phyloP scores from a whole-genome alignment of 2,797 vertebrate species.

The Amniataba percoides region DNA sequence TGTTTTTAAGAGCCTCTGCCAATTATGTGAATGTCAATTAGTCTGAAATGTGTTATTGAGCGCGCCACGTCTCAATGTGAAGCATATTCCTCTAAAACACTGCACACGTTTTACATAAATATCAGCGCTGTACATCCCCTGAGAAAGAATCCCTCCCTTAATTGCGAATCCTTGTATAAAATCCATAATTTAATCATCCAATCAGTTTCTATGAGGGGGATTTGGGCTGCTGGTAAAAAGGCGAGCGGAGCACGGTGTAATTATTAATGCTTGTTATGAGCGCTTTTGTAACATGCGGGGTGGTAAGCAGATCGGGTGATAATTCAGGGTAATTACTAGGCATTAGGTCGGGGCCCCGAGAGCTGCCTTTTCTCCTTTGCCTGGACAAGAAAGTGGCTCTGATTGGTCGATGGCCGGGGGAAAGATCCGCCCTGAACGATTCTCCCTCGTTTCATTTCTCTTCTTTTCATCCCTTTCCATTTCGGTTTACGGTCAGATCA shows the following conservation, averaged over 20 bases:
- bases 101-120: slow-evolving; percentile 34
- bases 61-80: slow-evolving; percentile 8
- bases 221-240: slow-evolving; percentile 63
- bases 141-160: slow-evolving; percentile 53
- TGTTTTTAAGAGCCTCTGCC: slow-evolving; percentile 9
- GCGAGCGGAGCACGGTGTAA: slow-evolving; percentile 44
- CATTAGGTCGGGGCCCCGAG: slow-evolving; percentile 42
- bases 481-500: neutral
- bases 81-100: slow-evolving; percentile 17
- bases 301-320: slow-evolving; percentile 60
- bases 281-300: slow-evolving; percentile 53
- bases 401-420: slow-evolving; percentile 21
- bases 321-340: slow-evolving; percentile 59
- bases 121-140: slow-evolving; percentile 37
- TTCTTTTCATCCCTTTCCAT: neutral
- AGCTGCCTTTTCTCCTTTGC: slow-evolving; percentile 36
- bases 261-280: slow-evolving; percentile 70
- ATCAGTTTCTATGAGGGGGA: slow-evolving; percentile 62
- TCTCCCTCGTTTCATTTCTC: neutral
- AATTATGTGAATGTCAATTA: slow-evolving; percentile 22
- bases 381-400: slow-evolving; percentile 5
- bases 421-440: slow-evolving; percentile 21
- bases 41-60: slow-evolving; percentile 34
- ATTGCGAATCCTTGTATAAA: slow-evolving; percentile 72
- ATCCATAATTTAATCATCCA: slow-evolving; percentile 76